Evolutionary conservation across 1,140 invertebrate species (phyloP).

Genomic region (Rhagoletis zephyria): DNA sequence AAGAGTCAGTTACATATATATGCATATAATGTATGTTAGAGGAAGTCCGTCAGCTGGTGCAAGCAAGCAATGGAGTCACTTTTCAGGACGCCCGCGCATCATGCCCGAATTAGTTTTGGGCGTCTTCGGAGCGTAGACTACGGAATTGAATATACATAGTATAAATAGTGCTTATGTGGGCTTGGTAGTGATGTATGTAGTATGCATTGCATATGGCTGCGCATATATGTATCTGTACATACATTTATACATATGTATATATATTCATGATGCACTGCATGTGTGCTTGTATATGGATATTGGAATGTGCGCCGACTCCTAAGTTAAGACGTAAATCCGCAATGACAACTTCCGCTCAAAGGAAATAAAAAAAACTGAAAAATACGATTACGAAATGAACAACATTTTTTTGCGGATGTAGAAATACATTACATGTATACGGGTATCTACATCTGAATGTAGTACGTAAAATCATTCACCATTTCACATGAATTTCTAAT

Average conservation of each 20-base stretch:
- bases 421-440: background rate
- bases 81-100: background rate
- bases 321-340: constrained; percentile 24
- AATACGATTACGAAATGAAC: background rate
- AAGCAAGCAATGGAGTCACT: background rate
- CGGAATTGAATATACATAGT: background rate
- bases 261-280: background rate
- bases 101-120: background rate
- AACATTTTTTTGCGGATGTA: background rate
- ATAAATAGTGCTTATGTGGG: background rate
- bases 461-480: background rate
- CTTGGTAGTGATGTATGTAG: background rate
- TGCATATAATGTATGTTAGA: too few species aligned
- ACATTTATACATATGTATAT: background rate
- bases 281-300: background rate
- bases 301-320: background rate
- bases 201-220: too few species aligned
- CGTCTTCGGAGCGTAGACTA: background rate
- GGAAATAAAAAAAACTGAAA: background rate
- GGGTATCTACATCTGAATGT: background rate
- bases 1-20: too few species aligned
- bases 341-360: background rate
- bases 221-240: too few species aligned
- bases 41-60: too few species aligned
- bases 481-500: too few species aligned